Conservation (phyloP, 2,888 invertebrate species). For the Parnassius glacialis region DNA sequence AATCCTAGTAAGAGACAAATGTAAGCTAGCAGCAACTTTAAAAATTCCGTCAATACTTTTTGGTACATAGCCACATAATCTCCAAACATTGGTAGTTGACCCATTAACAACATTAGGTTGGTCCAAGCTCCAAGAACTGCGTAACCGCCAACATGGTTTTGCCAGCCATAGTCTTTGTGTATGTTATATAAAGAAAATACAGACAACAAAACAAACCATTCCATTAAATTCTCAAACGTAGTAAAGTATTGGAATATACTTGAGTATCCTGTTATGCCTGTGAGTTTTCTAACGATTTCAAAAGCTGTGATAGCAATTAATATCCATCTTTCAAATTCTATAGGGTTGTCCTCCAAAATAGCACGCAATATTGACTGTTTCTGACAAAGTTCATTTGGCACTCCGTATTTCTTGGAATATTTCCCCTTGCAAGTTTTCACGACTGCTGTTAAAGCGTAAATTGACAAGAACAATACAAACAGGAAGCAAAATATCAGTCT, state of each 20-base stretch:
- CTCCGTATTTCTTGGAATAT: constrained; percentile 70
- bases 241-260: constrained; percentile 89
- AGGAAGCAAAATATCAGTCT: constrained; percentile 89
- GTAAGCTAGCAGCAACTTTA: constrained; percentile 90
- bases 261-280: constrained; percentile 90
- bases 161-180: constrained; percentile 90
- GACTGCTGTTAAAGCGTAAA: constrained; percentile 89
- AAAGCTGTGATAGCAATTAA: constrained; percentile 88
- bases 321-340: constrained; percentile 90
- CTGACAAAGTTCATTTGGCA: constrained; percentile 86
- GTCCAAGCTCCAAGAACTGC: constrained; percentile 93
- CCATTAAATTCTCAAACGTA: constrained; percentile 91
- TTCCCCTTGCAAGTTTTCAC: constrained; percentile 84
- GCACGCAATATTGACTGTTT: constrained; percentile 86
- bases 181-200: constrained; percentile 91
- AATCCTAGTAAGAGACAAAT: constrained; percentile 91
- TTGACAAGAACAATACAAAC: constrained; percentile 88
- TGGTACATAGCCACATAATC: constrained; percentile 96
- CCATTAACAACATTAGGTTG: constrained; percentile 93
- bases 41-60: constrained; percentile 90
- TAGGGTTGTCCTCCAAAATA: constrained; percentile 87
- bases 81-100: constrained; percentile 92
- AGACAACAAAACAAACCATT: constrained; percentile 92
- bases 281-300: constrained; percentile 88
- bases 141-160: constrained; percentile 92